Conservation (phyloP, 1,140 invertebrate genomes). For the Drosophila erecta region DNA sequence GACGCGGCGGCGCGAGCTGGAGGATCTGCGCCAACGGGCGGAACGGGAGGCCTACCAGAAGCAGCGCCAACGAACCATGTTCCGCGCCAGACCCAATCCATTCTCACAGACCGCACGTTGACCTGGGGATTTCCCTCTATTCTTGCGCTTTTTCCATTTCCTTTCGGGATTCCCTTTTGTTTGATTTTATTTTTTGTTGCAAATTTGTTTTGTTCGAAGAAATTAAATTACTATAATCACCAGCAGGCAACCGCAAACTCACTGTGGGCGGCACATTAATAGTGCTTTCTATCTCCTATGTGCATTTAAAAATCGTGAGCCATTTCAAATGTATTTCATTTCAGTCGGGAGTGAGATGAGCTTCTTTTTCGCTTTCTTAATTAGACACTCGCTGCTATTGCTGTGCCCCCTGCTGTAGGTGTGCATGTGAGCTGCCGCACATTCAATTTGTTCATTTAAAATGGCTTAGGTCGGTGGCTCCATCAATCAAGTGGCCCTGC, state of each 20-base stretch:
- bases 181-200: slow-evolving; percentile 19
- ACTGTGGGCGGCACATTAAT: background rate
- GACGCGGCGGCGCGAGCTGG: slow-evolving; percentile 29
- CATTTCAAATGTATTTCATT: too few relatives aligned
- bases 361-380: background rate
- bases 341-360: background rate
- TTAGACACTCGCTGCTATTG: background rate
- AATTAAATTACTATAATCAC: slow-evolving; percentile 61
- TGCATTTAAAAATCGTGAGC: too few relatives aligned
- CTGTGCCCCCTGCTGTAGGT: background rate
- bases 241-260: slow-evolving; percentile 15
- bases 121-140: background rate
- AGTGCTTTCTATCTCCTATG: too few relatives aligned
- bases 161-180: slow-evolving; percentile 20
- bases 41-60: slow-evolving; percentile 42
- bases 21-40: slow-evolving; percentile 31
- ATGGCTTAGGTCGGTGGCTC: slow-evolving; percentile 63
- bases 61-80: slow-evolving; percentile 54
- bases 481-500: slow-evolving; percentile 66
- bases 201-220: slow-evolving; percentile 39
- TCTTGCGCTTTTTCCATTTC: background rate
- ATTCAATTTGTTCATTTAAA: slow-evolving; percentile 81
- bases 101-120: slow-evolving; percentile 26
- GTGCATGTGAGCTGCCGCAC: slow-evolving; percentile 21
- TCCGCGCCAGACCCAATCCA: slow-evolving; percentile 57